phyloP scores from a whole-genome alignment of 37 sponge, comb jelly and placozoan genomes.

The Beroe ovata region DNA sequence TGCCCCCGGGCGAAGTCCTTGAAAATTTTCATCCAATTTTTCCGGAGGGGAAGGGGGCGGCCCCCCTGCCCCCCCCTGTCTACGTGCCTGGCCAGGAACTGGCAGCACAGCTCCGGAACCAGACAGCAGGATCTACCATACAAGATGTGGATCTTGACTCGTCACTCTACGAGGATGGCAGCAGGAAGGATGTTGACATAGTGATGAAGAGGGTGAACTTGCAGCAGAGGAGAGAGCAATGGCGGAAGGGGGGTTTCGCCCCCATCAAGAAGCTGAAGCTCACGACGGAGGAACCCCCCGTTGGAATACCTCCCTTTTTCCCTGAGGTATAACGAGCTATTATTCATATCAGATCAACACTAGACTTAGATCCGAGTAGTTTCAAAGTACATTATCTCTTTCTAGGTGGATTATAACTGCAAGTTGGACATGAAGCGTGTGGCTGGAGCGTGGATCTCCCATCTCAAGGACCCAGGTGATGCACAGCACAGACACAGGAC shows the following conservation, averaged over 20 bases:
- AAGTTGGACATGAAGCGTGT: slow-evolving; percentile 54
- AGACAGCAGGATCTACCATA: not conserved
- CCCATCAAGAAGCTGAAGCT: slow-evolving; percentile 56
- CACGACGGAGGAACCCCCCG: slow-evolving; percentile 37
- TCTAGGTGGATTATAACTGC: slow-evolving; percentile 43
- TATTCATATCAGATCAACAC: not conserved
- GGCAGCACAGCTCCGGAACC: not conserved
- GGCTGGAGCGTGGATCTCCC: slow-evolving; percentile 62
- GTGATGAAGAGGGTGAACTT: not conserved
- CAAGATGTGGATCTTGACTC: slow-evolving; percentile 43
- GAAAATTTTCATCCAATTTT: too few species aligned
- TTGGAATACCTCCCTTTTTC: slow-evolving; percentile 46
- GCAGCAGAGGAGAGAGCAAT: not conserved
- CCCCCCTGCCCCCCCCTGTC: too few species aligned
- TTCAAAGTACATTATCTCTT: not conserved
- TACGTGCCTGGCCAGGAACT: too few species aligned
- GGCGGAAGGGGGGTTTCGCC: slow-evolving; percentile 50
- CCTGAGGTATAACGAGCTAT: not conserved
- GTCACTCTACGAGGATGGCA: slow-evolving; percentile 22
- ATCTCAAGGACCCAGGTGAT: slow-evolving; percentile 61
- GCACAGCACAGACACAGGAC: slow-evolving; percentile 58
- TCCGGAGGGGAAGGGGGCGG: too few species aligned
- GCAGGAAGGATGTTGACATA: slow-evolving; percentile 35
- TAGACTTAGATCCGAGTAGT: not conserved
- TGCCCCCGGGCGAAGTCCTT: too few species aligned